Evolutionary conservation across 2,888 invertebrate species (phyloP).

Genomic region (Trachelus troglodyta): DNA sequence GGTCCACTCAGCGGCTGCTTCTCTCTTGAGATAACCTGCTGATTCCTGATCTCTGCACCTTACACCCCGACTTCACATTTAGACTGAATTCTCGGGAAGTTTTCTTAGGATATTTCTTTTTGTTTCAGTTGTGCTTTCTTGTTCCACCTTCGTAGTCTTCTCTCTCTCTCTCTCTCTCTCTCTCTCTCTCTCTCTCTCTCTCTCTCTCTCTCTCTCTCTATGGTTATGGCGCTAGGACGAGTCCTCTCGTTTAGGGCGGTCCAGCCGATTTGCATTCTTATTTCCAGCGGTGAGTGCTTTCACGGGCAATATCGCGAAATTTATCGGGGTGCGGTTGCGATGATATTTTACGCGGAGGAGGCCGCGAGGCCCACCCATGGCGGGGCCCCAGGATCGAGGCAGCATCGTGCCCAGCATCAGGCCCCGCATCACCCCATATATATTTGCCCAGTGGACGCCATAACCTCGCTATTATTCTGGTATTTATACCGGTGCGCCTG

Average conservation of each 20-base stretch:
- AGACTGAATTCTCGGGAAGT: not conserved
- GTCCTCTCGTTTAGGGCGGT: not conserved
- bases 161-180: no score
- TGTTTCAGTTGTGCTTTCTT: not conserved
- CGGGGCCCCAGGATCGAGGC: conserved; percentile 30
- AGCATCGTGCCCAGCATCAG: not conserved
- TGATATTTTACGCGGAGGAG: conserved; percentile 58
- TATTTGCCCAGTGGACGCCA: conserved; percentile 50
- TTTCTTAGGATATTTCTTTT: not conserved
- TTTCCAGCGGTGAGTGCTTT: conserved; percentile 51
- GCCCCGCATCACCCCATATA: conserved; percentile 55
- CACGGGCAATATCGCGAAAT: conserved; percentile 57
- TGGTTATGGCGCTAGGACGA: not conserved
- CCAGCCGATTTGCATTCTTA: conserved; percentile 51
- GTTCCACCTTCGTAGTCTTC: not conserved
- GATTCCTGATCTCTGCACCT: not conserved
- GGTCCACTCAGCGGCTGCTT: conserved; percentile 7
- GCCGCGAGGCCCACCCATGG: conserved; percentile 53
- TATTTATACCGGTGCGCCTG: conserved; percentile 54
- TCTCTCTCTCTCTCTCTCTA: not conserved
- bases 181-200: no score
- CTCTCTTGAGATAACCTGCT: not conserved
- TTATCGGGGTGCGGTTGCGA: conserved; percentile 58
- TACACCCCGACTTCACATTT: not conserved
- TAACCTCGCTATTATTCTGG: conserved; percentile 59